phyloP scores from a whole-genome alignment of 2,888 invertebrate species.

The Koerneria pararmatus region DNA sequence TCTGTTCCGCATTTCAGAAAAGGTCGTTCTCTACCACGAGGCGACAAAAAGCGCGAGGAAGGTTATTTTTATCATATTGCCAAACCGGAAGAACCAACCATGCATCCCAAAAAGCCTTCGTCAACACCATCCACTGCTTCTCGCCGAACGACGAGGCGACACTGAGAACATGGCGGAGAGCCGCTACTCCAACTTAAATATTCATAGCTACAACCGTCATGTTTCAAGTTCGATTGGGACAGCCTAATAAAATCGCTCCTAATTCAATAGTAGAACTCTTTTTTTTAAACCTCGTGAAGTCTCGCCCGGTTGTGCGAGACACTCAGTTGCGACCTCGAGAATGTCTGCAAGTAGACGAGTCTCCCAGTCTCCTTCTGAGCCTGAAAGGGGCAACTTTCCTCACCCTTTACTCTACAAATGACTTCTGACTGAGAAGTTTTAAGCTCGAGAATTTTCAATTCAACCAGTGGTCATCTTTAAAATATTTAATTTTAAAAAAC shows the following conservation, averaged over 20 bases:
- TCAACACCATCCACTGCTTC: slow-evolving; percentile 29
- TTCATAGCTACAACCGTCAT: neutral
- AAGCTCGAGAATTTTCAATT: no score
- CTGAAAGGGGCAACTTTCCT: no score
- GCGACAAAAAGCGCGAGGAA: no score
- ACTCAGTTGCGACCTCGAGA: slow-evolving; percentile 34
- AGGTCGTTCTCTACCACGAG: no score
- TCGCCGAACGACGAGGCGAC: slow-evolving; percentile 19
- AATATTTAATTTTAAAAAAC: no score
- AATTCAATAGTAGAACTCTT: neutral
- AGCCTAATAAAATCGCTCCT: no score
- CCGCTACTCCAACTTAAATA: slow-evolving; percentile 27
- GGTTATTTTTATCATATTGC: no score
- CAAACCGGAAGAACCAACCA: slow-evolving; percentile 24
- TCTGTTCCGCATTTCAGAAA: no score
- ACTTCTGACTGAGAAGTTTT: no score
- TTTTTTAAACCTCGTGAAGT: slow-evolving; percentile 21
- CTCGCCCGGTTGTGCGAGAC: slow-evolving; percentile 30
- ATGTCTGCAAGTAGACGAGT: slow-evolving; percentile 37
- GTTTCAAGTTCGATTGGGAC: neutral
- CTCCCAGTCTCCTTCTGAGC: slow-evolving; percentile 33
- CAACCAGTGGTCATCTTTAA: no score
- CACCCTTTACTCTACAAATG: no score
- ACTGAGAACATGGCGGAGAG: slow-evolving; percentile 27
- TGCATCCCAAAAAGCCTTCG: slow-evolving; percentile 31